A percentile compares a stretch with the other conserved stretches of the same genome.
phyloP scores from a whole-genome alignment of 2,113 vertebrate genomes.

The Paradoxurus hermaphroditus region DNA sequence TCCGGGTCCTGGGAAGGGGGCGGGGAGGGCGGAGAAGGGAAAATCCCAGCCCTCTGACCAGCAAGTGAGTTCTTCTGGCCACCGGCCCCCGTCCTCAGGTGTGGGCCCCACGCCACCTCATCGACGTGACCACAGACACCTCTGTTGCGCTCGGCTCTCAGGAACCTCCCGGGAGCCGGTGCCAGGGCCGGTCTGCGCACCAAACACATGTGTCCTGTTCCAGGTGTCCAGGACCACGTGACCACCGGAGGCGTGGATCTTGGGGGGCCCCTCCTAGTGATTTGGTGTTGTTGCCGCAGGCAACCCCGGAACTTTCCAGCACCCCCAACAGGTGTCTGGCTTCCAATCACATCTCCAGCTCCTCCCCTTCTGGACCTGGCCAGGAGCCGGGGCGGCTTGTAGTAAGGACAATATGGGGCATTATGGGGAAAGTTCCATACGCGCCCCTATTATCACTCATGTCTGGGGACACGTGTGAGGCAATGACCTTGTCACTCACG shows the following conservation, averaged over 20 bases:
- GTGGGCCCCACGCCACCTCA: background rate
- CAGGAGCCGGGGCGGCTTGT: rapidly evolving
- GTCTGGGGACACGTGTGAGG: rapidly evolving
- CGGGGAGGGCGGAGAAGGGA: rapidly evolving
- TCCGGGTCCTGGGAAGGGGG: background rate
- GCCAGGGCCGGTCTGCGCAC: background rate
- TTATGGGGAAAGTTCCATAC: rapidly evolving
- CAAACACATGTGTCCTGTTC: too few relatives aligned
- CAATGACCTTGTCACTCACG: rapidly evolving
- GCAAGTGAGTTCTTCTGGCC: background rate
- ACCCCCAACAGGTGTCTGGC: rapidly evolving
- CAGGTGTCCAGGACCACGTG: rapidly evolving
- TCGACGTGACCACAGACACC: background rate
- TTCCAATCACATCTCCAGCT: too few relatives aligned
- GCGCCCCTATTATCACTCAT: rapidly evolving
- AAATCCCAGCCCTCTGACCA: background rate
- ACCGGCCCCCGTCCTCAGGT: background rate
- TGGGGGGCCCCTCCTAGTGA: rapidly evolving
- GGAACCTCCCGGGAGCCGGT: background rate
- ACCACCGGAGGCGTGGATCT: rapidly evolving
- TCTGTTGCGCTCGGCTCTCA: background rate
- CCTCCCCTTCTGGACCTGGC: background rate
- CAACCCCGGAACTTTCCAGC: rapidly evolving
- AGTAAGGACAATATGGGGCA: too few relatives aligned
- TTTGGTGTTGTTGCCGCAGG: rapidly evolving